Base-by-base conservation (phyloP, 1,140 invertebrate genomes). In the Pantala flavescens region DNA sequence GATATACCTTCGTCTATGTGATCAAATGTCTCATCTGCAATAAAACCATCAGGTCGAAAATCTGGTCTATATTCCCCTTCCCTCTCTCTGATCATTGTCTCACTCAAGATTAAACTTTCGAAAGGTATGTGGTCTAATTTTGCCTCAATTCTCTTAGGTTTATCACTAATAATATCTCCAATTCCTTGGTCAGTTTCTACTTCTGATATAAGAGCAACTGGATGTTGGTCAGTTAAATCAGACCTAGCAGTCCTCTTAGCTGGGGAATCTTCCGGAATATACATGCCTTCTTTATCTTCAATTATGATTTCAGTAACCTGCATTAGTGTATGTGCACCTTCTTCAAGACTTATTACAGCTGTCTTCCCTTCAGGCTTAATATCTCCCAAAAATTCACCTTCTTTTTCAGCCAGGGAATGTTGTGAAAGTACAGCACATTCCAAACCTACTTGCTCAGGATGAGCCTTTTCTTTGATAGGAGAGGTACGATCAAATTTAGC, bases 131-230 rank as follows among this genome's bases (percentile, higher is more conserved):
- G 74, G 19, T 82, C 80, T 12, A 80, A 78, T 74, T 82, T 83
- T 0, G 86, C 84, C 76, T 79, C 81, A 28, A 79, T 78, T 75
- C 82, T 79, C 73, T 79, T 73, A 3, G 81, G 79, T 73, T 79
- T 78, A 74, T 82, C 78, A 28, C 79, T 42, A 55, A 76, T 77
- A 10, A 86, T 76, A 36, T 84, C 80, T 23, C 77, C 81, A 74
- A 84, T 75, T 70, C 78, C 80, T 9, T 80, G 78, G 73, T 84
- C 80, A 43, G 83, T 80, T 28, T 82, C 24, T 73, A 86, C 78
- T 82, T 87, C 85, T 72, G 83, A 84, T 77, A 83, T 86, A 0
- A 84, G 81, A 3, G 87, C 86, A 43, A 88, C 83, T 71, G 78
- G 49, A 63, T 63, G 78, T 77, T 87, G 83, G 16, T 83, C 78